These are phyloP conservation scores for Nomada ferruginata DNA, from an alignment of 2,888 invertebrate species.

Conservation along the genomic window DNA sequence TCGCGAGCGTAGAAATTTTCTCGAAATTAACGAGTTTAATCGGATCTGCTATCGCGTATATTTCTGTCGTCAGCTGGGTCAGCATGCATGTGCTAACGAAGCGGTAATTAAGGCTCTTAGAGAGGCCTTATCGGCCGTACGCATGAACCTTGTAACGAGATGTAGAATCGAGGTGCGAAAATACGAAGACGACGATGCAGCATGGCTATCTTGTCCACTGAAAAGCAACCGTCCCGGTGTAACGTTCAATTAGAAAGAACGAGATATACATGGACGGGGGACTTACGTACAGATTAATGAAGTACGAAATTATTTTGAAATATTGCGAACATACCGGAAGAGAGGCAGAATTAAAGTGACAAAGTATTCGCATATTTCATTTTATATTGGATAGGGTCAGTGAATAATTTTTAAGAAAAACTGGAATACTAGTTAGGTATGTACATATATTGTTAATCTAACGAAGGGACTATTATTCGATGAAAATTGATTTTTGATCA, in stretches of 20 bases:
- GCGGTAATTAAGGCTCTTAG: constrained; percentile 36
- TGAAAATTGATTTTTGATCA: too few species aligned
- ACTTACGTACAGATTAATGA: too few species aligned
- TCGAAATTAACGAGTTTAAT: constrained; percentile 33
- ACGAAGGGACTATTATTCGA: too few species aligned
- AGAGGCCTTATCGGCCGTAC: constrained; percentile 9
- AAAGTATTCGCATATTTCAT: too few species aligned
- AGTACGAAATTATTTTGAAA: too few species aligned
- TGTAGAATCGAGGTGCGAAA: constrained; percentile 7
- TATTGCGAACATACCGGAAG: too few species aligned
- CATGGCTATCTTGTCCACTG: background rate
- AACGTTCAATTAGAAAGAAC: background rate
- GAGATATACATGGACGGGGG: background rate
- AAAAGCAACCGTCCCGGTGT: background rate
- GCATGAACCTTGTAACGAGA: constrained; percentile 27
- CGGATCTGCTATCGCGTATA: constrained; percentile 21
- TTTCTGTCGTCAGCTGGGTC: constrained; percentile 1
- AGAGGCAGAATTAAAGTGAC: too few species aligned
- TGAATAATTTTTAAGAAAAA: too few species aligned
- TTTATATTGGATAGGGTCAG: too few species aligned
- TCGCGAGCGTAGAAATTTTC: constrained; percentile 9
- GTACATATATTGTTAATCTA: too few species aligned
- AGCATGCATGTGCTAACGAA: constrained; percentile 31
- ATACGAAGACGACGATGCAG: background rate
- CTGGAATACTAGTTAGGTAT: too few species aligned